Conservation (phyloP, 64 coral and sea anemone genomes). For the Hydrozoanthus tunicans region DNA sequence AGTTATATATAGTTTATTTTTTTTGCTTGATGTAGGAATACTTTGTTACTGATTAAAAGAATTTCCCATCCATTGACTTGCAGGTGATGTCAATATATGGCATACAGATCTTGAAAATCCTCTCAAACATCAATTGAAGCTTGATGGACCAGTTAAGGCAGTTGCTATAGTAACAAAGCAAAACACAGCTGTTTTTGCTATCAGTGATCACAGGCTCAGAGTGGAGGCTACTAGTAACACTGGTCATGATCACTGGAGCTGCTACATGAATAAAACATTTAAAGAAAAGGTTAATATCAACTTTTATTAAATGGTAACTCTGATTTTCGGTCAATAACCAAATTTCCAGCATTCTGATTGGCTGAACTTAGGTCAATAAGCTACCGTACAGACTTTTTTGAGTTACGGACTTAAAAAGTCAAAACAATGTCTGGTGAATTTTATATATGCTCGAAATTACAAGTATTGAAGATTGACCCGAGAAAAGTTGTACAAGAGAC, state of each 20-base stretch:
- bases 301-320: not conserved
- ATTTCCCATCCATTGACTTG: not conserved
- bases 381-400: no score
- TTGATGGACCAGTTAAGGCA: constrained; percentile 70
- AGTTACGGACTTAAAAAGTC: no score
- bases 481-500: no score
- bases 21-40: no score
- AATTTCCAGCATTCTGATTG: no score
- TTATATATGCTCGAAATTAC: no score
- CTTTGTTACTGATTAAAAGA: no score
- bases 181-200: constrained; percentile 28
- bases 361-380: no score
- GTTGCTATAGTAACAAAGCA: constrained; percentile 70
- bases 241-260: constrained; percentile 76
- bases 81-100: constrained; percentile 85
- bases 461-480: no score
- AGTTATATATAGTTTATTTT: no score
- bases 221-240: constrained; percentile 59
- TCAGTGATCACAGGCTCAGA: constrained; percentile 64
- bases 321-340: no score
- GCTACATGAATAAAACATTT: constrained; percentile 60
- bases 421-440: no score
- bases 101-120: constrained; percentile 61
- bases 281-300: constrained; percentile 70
- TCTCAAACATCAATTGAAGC: constrained; percentile 49